Evolutionary conservation across 2,113 vertebrate genomes (phyloP).

Genomic region (Podilymbus podiceps): DNA sequence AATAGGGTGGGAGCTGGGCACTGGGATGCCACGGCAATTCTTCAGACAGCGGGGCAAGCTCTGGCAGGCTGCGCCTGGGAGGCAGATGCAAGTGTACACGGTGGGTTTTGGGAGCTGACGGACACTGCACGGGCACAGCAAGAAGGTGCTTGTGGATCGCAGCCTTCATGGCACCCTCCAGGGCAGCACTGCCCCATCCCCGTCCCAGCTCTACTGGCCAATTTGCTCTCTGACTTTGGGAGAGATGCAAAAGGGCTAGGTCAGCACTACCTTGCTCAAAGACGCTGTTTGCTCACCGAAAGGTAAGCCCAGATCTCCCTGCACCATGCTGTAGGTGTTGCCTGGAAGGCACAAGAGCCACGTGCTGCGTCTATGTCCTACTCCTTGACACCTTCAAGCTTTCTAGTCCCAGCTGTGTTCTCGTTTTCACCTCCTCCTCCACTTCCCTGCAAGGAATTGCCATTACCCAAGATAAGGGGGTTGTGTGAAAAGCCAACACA

Average conservation of each 20-base stretch:
- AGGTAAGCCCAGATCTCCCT: not conserved
- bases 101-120: not conserved
- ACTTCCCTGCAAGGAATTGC: not conserved
- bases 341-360: not conserved
- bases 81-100: not conserved
- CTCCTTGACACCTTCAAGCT: not conserved
- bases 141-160: rapidly evolving
- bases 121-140: not conserved
- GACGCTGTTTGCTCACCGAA: not conserved
- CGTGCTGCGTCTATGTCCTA: not conserved
- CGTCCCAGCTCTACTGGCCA: not conserved
- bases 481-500: not conserved
- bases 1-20: not conserved
- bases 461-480: not conserved
- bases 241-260: not conserved
- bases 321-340: not conserved
- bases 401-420: not conserved
- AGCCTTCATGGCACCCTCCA: not conserved
- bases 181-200: not conserved
- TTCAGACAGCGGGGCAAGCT: not conserved
- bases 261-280: not conserved
- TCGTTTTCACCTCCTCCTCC: not conserved
- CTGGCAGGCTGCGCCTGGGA: not conserved
- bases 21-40: not conserved
- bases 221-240: not conserved